phyloP scores from a whole-genome alignment of 2,797 vertebrate genomes.

The Channallabes apus region DNA sequence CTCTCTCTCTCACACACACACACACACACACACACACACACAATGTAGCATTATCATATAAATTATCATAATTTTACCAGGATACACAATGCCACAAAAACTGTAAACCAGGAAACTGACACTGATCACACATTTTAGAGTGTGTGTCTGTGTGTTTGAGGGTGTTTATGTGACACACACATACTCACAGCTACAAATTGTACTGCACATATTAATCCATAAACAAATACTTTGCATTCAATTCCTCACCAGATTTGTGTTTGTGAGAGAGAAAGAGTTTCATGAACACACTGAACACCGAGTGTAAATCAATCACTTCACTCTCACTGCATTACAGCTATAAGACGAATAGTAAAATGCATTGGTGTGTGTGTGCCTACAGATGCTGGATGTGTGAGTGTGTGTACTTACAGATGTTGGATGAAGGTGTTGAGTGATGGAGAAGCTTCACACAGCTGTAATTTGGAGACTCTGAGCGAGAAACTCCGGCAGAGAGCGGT shows the following conservation, averaged over 20 bases:
- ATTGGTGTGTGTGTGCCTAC: not conserved
- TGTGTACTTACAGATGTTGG: slow-evolving; percentile 69
- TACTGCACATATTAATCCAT: not conserved
- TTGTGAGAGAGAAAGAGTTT: not conserved
- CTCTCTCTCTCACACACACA: not conserved
- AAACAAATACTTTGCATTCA: not conserved
- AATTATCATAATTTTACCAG: not conserved
- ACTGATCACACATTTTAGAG: not conserved
- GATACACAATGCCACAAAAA: not conserved
- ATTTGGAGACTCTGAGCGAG: slow-evolving; percentile 68
- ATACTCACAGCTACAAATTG: not conserved
- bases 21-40: slow-evolving; percentile 16
- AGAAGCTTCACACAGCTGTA: slow-evolving; percentile 60
- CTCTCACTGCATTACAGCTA: not conserved
- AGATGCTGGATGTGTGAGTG: not conserved
- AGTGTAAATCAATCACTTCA: not conserved
- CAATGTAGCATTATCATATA: not conserved
- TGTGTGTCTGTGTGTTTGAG: not conserved
- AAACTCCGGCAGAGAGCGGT: slow-evolving; percentile 76
- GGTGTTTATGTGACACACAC: not conserved
- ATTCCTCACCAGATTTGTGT: not conserved
- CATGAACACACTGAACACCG: not conserved
- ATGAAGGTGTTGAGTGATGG: slow-evolving; percentile 41
- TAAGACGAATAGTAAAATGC: not conserved
- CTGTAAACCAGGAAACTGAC: not conserved